Conservation (phyloP, 2,113 vertebrate species). For the Ciconia maguari region DNA sequence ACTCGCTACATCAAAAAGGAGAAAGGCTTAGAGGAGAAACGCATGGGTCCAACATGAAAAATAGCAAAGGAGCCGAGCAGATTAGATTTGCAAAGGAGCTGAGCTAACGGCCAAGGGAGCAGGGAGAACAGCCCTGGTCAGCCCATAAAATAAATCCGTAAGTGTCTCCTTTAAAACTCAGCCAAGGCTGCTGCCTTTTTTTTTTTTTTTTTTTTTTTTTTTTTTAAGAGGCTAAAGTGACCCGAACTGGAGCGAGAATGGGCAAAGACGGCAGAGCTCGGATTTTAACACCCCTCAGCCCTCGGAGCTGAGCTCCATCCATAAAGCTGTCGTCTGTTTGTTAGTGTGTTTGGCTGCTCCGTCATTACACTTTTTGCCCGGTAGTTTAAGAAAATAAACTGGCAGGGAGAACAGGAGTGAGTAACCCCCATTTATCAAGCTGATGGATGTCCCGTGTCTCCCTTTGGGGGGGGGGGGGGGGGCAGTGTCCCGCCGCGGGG, state of each 20-base stretch:
- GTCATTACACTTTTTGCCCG: constrained; percentile 22
- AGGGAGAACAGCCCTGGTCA: not conserved
- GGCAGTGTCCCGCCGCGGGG: not conserved
- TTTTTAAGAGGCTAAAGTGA: not conserved
- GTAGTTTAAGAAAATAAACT: constrained; percentile 65
- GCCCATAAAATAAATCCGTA: constrained; percentile 21
- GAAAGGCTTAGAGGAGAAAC: constrained; percentile 69
- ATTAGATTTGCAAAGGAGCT: constrained; percentile 67
- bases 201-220: too few relatives aligned
- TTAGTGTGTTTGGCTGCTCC: constrained; percentile 52
- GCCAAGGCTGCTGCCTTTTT: too few relatives aligned
- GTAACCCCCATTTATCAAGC: constrained; percentile 33
- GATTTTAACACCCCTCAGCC: not conserved
- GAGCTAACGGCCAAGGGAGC: constrained; percentile 12
- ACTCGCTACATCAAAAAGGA: constrained; percentile 79
- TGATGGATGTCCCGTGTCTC: constrained; percentile 18
- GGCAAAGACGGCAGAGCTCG: not conserved
- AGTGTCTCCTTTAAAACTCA: constrained; percentile 24
- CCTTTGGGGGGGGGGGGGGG: not conserved
- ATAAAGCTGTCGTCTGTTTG: constrained; percentile 68
- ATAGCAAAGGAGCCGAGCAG: constrained; percentile 61
- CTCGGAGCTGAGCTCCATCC: constrained; percentile 18
- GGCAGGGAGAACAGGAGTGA: constrained; percentile 15
- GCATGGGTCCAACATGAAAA: constrained; percentile 67
- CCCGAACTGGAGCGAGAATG: not conserved